These are phyloP conservation scores for Syngnathus typhle DNA, from an alignment of 2,113 vertebrate genomes.

Conservation along the genomic window DNA sequence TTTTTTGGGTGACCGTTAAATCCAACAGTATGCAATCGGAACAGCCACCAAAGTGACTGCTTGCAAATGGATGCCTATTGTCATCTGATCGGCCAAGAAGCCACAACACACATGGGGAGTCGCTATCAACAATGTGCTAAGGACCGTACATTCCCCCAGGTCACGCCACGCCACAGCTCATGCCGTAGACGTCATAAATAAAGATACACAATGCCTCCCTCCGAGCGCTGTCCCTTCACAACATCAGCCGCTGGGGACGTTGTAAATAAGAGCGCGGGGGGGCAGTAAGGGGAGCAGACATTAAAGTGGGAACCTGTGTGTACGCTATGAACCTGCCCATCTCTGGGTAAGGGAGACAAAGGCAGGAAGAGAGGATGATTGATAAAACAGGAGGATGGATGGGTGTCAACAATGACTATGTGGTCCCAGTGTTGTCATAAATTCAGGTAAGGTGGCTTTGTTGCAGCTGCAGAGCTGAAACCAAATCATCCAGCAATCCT, in stretches of 20 bases:
- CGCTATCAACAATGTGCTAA: slow-evolving; percentile 18
- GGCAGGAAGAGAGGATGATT: slow-evolving; percentile 28
- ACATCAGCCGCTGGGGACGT: slow-evolving; percentile 39
- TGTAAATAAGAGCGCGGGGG: slow-evolving; percentile 65
- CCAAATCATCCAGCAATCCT: slow-evolving; percentile 54
- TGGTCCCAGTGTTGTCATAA: slow-evolving; percentile 14
- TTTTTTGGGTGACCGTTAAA: no score
- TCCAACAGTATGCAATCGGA: no score
- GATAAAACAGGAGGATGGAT: slow-evolving; percentile 13
- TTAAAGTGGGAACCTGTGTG: slow-evolving; percentile 53
- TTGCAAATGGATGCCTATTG: slow-evolving; percentile 32
- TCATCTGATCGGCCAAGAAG: slow-evolving; percentile 33
- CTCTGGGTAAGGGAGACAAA: slow-evolving; percentile 49
- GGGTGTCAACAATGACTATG: background rate
- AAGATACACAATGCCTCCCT: slow-evolving; percentile 48
- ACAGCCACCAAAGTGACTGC: slow-evolving; percentile 41
- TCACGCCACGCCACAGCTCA: slow-evolving; percentile 46
- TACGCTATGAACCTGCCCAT: slow-evolving; percentile 7
- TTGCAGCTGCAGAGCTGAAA: slow-evolving; percentile 31
- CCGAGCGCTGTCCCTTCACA: slow-evolving; percentile 26
- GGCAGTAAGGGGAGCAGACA: slow-evolving; percentile 50
- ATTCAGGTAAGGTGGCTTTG: slow-evolving; percentile 26
- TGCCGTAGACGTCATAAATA: slow-evolving; percentile 65
- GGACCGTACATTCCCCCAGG: slow-evolving; percentile 26
- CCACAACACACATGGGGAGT: slow-evolving; percentile 19